Percentiles rank a stretch among this genome's conserved stretches.
Conservation (phyloP, 2,888 invertebrate species). For the Mimas tiliae region DNA sequence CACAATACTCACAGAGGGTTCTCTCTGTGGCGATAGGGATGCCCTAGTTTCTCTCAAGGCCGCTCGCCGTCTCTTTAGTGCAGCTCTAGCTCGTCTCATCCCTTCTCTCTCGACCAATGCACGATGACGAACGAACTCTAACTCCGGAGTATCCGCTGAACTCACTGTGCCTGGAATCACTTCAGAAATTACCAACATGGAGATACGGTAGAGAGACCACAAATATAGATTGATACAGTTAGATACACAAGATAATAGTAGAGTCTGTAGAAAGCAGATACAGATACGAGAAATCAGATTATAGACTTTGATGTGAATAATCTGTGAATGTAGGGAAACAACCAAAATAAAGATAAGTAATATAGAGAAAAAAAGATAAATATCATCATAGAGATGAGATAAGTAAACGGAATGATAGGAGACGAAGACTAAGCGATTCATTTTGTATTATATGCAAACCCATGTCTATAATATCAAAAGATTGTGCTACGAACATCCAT, state of each 20-base stretch:
- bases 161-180: constrained; percentile 26
- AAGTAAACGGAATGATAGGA: too few relatives aligned
- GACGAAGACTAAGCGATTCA: too few relatives aligned
- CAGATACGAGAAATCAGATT: too few relatives aligned
- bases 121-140: constrained; percentile 93
- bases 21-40: constrained; percentile 69
- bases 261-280: not conserved
- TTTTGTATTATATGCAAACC: too few relatives aligned
- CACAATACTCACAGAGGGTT: constrained; percentile 58
- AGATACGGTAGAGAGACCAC: not conserved
- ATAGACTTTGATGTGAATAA: too few relatives aligned
- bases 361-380: too few relatives aligned
- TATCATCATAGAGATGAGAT: too few relatives aligned
- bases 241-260: not conserved
- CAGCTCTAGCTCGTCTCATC: constrained; percentile 92
- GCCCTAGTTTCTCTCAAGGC: constrained; percentile 87
- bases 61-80: constrained; percentile 87
- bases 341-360: too few relatives aligned
- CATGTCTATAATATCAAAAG: too few relatives aligned
- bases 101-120: constrained; percentile 92
- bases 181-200: not conserved
- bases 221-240: not conserved
- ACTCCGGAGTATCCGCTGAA: constrained; percentile 82
- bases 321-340: too few relatives aligned
- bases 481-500: too few relatives aligned